Percentiles rank a stretch among this genome's conserved stretches.
phyloP scores from a whole-genome alignment of 2,113 vertebrate genomes.

The Coryphaenoides rupestris region DNA sequence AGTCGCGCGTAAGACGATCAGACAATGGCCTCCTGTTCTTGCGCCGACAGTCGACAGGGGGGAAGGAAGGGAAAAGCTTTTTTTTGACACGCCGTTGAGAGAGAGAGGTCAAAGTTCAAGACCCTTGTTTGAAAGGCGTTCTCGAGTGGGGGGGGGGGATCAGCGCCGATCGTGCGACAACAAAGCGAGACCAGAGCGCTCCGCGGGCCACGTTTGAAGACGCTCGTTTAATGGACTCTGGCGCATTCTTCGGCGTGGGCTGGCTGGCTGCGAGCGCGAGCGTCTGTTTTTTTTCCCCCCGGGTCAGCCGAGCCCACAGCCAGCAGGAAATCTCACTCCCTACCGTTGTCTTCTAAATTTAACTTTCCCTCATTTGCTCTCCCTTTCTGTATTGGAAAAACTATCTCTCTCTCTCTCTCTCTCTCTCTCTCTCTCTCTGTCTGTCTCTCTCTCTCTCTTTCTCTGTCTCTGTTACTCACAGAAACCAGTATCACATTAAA shows the following conservation, averaged over 20 bases:
- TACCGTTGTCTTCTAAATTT: too few species aligned
- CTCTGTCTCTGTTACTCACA: too few species aligned
- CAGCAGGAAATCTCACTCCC: too few species aligned
- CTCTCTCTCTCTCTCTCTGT: too few species aligned
- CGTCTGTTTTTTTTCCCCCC: too few species aligned
- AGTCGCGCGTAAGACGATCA: conserved; percentile 10
- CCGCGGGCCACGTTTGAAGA: conserved; percentile 27
- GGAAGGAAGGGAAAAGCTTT: conserved; percentile 25
- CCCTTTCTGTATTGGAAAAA: too few species aligned
- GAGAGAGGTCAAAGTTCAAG: conserved; percentile 50
- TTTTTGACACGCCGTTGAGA: conserved; percentile 44
- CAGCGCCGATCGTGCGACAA: conserved; percentile 46
- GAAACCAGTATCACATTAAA: neutral
- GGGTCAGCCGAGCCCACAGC: too few species aligned
- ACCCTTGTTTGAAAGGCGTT: conserved; percentile 19
- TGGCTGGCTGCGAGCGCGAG: neutral
- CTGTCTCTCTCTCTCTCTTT: too few species aligned
- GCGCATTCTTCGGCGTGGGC: conserved; percentile 14
- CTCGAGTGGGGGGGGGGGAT: conserved; percentile 22
- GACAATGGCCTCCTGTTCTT: conserved; percentile 20
- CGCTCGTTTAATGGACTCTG: conserved; percentile 19
- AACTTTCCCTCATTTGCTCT: too few species aligned
- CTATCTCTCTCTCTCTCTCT: too few species aligned
- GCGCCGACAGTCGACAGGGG: conserved; percentile 24
- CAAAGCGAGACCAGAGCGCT: conserved; percentile 17